phyloP scores from a whole-genome alignment of 53 echinoderm and acorn worm genomes.

The Hippasteria phrygiana region DNA sequence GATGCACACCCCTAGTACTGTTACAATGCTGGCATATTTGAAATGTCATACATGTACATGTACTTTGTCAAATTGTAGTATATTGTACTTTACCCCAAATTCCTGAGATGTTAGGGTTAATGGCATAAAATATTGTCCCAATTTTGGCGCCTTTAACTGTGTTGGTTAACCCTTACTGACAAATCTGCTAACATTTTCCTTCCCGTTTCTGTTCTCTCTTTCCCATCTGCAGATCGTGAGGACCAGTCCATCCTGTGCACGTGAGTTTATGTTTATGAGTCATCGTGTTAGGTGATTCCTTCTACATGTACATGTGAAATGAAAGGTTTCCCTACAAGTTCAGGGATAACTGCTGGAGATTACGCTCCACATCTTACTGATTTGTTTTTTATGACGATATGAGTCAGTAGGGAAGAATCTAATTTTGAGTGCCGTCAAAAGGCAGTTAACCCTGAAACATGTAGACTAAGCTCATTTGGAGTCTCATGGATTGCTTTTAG shows the following conservation, averaged over 20 bases:
- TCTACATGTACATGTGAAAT: not conserved
- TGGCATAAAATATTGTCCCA: too few relatives aligned
- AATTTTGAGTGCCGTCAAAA: too few relatives aligned
- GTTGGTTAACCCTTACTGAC: too few relatives aligned
- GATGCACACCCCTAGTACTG: too few relatives aligned
- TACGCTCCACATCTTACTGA: not conserved
- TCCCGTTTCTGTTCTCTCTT: conserved; percentile 2
- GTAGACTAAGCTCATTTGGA: too few relatives aligned
- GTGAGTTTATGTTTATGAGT: conserved; percentile 76
- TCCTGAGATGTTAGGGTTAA: too few relatives aligned
- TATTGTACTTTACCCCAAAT: not conserved
- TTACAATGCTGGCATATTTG: not conserved
- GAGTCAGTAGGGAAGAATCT: too few relatives aligned
- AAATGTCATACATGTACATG: not conserved
- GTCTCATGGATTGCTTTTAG: too few relatives aligned
- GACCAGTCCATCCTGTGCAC: conserved; percentile 99
- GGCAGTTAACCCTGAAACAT: too few relatives aligned
- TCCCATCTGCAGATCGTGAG: conserved; percentile 91
- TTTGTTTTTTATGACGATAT: not conserved
- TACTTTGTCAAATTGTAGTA: not conserved
- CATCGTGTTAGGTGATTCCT: conserved; percentile 9
- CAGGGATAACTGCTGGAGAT: not conserved
- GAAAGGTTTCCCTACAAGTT: conserved; percentile 13
- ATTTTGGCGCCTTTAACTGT: too few relatives aligned
- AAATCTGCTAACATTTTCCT: not conserved